A percentile compares a stretch with the other conserved stretches of the same genome.
phyloP scores from a whole-genome alignment of 1,140 invertebrate species.

The Condylostylus longicornis region DNA sequence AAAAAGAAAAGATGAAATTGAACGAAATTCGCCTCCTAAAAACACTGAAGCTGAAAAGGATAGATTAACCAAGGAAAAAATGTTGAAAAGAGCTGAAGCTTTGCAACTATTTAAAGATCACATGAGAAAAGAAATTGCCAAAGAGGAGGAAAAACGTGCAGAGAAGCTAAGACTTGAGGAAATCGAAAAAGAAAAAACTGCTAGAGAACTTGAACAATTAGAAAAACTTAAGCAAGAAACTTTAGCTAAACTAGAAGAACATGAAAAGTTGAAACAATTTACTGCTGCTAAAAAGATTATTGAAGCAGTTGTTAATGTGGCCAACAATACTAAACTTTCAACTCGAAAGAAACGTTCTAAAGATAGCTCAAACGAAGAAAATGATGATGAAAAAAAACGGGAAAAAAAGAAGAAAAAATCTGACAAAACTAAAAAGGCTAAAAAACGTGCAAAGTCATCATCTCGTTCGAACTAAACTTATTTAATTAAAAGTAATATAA shows the following conservation, averaged over 20 bases:
- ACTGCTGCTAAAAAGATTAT: slow-evolving; percentile 3
- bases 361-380: background rate
- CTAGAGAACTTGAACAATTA: slow-evolving; percentile 23
- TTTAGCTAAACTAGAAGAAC: slow-evolving; percentile 23
- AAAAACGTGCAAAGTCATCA: slow-evolving; percentile 23
- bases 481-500: too few species aligned
- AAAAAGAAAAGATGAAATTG: slow-evolving; percentile 5
- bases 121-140: slow-evolving; percentile 37
- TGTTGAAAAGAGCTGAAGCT: slow-evolving; percentile 33
- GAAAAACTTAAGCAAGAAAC: slow-evolving; percentile 28
- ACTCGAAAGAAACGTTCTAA: background rate
- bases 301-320: slow-evolving; percentile 5
- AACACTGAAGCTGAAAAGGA: slow-evolving; percentile 17
- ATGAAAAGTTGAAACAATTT: slow-evolving; percentile 14
- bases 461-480: too few species aligned
- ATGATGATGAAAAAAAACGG: slow-evolving; percentile 11
- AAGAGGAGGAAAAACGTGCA: slow-evolving; percentile 32
- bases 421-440: slow-evolving; percentile 36
- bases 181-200: slow-evolving; percentile 25
- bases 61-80: slow-evolving; percentile 27
- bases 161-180: slow-evolving; percentile 26
- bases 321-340: background rate
- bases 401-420: slow-evolving; percentile 30
- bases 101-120: slow-evolving; percentile 37
- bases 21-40: slow-evolving; percentile 4